Base-by-base conservation (phyloP, 1,140 invertebrate genomes). In the Chlorops oryzae region DNA sequence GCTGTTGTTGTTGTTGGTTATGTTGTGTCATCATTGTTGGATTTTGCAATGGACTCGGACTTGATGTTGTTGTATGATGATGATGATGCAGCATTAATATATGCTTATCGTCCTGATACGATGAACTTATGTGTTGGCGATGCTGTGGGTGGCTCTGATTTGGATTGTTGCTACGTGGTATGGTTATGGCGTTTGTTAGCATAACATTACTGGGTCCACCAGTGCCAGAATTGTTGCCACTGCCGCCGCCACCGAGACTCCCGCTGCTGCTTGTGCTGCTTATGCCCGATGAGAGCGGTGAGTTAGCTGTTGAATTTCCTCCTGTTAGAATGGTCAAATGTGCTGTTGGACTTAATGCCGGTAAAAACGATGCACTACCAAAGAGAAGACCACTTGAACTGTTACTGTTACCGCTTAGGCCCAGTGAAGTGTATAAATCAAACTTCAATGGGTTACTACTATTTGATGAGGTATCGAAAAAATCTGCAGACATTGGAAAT, bases 401-500 rank as follows among this genome's bases (percentile, higher is more conserved):
- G 37, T 40, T 52, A 37, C 39, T 47, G 15, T 34, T 52, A 23
- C 27, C 24, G 21, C 39, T 35, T 15, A 49, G 25, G 24, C 56
- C 62, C 45, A 69, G 48, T 13, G 65, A 56, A n/a, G n/a, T n/a
- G 47, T 62, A 70, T 24, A 70, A 44, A 49, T 70, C 66, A 53
- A 63, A 70, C 41, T 70, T 70, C 32, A 70, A 42, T 24, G 65
- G 51, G 56, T 69, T 70, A 56, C 63, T 70, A 62, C 66, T 70
- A 42, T 70, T 69, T 17, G 66, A 70, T 50, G 66, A 64, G 27
- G 54, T 69, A 61, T 70, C 66, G 62, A 70, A 70, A 58, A 70
- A 63, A 53, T 70, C 66, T 54, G 66, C 64, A 55, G 66, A 70
- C 66, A 70, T 69, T 57, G 66, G 55, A 58, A 62, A 70, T 52